Conservation (phyloP, 2,797 vertebrate genomes). For the Neomorphus geoffroyi region DNA sequence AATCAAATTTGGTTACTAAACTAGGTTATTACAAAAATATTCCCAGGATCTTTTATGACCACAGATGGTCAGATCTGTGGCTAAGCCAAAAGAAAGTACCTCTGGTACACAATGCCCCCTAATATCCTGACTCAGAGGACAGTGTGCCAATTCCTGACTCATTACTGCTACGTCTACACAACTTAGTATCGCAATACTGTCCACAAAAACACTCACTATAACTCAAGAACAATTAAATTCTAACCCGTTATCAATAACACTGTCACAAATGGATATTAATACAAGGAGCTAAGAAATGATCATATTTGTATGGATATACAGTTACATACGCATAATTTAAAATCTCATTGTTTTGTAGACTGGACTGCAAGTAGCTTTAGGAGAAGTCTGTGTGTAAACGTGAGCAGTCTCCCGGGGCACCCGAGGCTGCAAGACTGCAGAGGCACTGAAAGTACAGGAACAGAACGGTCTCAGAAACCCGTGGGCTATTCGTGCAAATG, state of each 20-base stretch:
- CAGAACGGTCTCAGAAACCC: background rate
- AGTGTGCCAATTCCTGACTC: constrained; percentile 31
- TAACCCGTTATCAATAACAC: background rate
- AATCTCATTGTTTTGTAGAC: background rate
- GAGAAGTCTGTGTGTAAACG: background rate
- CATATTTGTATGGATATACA: background rate
- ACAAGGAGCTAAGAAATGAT: background rate
- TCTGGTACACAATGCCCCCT: constrained; percentile 40
- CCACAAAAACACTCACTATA: background rate
- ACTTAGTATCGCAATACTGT: background rate
- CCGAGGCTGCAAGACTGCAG: background rate
- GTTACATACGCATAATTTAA: background rate
- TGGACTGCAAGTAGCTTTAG: background rate
- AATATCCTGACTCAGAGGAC: constrained; percentile 48
- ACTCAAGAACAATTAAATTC: background rate
- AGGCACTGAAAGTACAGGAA: background rate
- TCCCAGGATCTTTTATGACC: constrained; percentile 61
- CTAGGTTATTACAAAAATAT: constrained; percentile 51
- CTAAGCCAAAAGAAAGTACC: constrained; percentile 52
- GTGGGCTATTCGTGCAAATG: background rate
- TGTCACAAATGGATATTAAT: background rate
- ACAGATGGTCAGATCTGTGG: constrained; percentile 47
- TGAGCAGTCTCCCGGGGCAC: background rate
- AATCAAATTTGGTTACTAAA: constrained; percentile 40
- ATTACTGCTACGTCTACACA: background rate